Conservation (phyloP, 1,140 invertebrate species). For the Atta texana region DNA sequence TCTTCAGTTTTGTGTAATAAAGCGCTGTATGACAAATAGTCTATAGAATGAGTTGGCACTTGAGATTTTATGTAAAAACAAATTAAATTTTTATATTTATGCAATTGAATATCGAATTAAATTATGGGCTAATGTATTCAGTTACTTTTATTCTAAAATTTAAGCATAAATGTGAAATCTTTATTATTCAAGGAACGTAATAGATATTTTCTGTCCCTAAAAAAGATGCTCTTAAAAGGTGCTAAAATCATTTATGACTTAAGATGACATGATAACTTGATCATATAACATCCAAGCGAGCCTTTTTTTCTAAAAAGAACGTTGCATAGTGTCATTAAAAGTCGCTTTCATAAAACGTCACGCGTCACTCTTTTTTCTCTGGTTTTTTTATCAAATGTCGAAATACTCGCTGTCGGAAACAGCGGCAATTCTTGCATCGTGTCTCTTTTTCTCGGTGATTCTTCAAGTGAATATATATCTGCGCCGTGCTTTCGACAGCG, state of each 20-base stretch:
- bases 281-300: background rate
- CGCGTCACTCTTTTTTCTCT: background rate
- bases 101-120: background rate
- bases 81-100: background rate
- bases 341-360: conserved; percentile 38
- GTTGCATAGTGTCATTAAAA: conserved; percentile 33
- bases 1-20: background rate
- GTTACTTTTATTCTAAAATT: background rate
- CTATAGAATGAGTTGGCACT: background rate
- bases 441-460: conserved; percentile 36
- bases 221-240: background rate
- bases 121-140: background rate
- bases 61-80: background rate
- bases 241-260: conserved; percentile 3
- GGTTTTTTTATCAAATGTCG: conserved; percentile 41
- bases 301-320: background rate
- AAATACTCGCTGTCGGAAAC: conserved; percentile 43
- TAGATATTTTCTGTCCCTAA: background rate
- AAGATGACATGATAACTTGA: background rate
- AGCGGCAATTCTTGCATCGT: conserved; percentile 43
- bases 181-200: background rate
- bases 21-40: background rate
- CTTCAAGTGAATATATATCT: conserved; percentile 70
- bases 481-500: conserved; percentile 68
- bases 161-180: background rate